Evolutionary conservation across 2,888 invertebrate genomes (phyloP), one percentile per base, ranked within the genome.

Genomic region (Malthinus flaveolus): DNA sequence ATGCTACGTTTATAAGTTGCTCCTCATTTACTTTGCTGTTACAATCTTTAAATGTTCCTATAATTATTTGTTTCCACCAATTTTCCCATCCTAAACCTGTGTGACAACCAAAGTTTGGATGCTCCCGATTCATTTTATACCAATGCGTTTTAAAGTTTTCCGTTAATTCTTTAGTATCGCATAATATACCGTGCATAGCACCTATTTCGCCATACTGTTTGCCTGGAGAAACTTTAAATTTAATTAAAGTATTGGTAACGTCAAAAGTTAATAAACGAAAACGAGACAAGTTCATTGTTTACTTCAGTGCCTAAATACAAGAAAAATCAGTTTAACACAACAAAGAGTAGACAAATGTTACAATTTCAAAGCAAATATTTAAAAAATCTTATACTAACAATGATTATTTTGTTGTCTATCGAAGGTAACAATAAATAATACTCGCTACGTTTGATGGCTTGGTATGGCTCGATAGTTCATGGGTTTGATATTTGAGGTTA

Each of bases 251-350:
- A 67, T 92, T 91, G 9, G 93, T 95, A 51, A 91, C 89, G 78
- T 95, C 95, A 75, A 95, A 93, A 8, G 95, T 95, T 49, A 95
- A 83, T 68, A 92, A 75, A 62, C 84, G 82, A 32, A 87, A 79
- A 39, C 78, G 78, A 44, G 81, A 75, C 56, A 82, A 68, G 62
- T 77, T 78, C 82, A 83, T 82, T 63, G 7, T 45, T 31, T 8
- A 45, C 23, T 23, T 23, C 23, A 23, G 23, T 23, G 23, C 5
- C 23, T 23, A 23, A 23, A 23, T 3, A 5, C 2, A 3, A 3
- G 23, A 23, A 23, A 3, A 23, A 23, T 23, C 5, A 23, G 23
- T 23, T 23, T 23, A 23, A 23, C 5, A 23, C 23, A 23, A 5
- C 3, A 23, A 23, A 23, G 23, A 23, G 3, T 23, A 23, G 2